Percentiles rank a stretch among this genome's conserved stretches.
Evolutionary conservation across 1,140 invertebrate genomes (phyloP).

Genomic region (Leptopilina boulardi): DNA sequence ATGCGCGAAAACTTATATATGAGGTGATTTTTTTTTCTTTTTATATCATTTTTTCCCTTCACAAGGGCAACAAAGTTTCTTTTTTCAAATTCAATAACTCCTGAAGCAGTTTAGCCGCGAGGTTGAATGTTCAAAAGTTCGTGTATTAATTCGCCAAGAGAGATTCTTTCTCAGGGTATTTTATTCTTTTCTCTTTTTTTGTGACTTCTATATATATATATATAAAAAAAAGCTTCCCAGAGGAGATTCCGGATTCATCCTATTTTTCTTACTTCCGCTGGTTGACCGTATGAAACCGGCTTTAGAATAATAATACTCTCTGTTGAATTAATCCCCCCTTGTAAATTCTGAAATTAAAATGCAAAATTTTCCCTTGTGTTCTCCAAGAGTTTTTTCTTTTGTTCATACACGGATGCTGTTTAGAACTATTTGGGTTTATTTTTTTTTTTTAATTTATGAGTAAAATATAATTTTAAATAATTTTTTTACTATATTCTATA

Average conservation of each 20-base stretch:
- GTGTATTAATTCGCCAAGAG: slow-evolving; percentile 9
- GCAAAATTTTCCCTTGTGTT: neutral
- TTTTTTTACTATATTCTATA: too few species aligned
- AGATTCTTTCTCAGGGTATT: neutral
- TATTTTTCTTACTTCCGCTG: slow-evolving; percentile 12
- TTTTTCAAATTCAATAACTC: neutral
- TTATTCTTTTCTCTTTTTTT: slow-evolving; percentile 1
- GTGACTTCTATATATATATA: too few species aligned
- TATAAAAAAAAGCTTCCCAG: slow-evolving; percentile 4
- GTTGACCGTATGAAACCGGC: slow-evolving; percentile 16
- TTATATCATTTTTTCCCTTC: neutral
- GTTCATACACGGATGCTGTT: too few species aligned
- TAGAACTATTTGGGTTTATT: too few species aligned
- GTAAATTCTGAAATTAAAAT: neutral
- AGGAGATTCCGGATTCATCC: slow-evolving; percentile 8
- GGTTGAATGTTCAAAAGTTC: slow-evolving; percentile 14
- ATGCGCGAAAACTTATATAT: neutral
- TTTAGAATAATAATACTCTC: slow-evolving; percentile 10
- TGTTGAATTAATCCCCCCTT: neutral
- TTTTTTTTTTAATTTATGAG: too few species aligned
- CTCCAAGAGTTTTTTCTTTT: neutral
- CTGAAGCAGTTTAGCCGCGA: neutral
- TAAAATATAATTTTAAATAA: too few species aligned
- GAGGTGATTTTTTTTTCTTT: neutral
- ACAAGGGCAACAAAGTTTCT: neutral